These are phyloP conservation scores for Papilio protenor DNA, from an alignment of 2,888 invertebrate genomes.

Conservation along the genomic window DNA sequence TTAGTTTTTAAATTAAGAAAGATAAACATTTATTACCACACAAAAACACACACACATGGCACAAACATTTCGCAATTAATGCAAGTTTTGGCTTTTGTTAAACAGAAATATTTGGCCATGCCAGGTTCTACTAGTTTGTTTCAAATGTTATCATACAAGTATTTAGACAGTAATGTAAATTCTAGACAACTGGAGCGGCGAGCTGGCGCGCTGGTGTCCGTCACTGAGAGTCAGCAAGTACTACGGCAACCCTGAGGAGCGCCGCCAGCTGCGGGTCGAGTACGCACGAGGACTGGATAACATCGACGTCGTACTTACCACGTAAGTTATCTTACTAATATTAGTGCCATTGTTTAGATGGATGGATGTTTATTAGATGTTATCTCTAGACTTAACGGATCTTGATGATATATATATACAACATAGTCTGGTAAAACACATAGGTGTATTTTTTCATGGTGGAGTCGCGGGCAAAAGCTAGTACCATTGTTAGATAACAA, in stretches of 20 bases:
- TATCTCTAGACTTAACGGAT: too few relatives aligned
- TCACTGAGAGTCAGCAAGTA: conserved; percentile 92
- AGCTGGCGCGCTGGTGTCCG: conserved; percentile 92
- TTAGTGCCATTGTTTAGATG: neutral
- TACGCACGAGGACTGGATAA: conserved; percentile 90
- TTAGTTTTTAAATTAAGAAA: neutral
- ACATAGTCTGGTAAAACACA: too few relatives aligned
- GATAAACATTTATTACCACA: too few relatives aligned
- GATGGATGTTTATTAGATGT: too few relatives aligned
- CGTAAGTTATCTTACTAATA: conserved; percentile 29
- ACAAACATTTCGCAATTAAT: too few relatives aligned
- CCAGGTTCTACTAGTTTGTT: neutral
- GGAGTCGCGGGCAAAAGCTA: too few relatives aligned
- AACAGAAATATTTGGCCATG: too few relatives aligned
- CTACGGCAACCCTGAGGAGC: conserved; percentile 94
- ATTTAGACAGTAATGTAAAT: neutral
- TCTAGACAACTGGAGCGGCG: conserved; percentile 93
- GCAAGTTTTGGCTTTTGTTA: too few relatives aligned
- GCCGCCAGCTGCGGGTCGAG: conserved; percentile 89
- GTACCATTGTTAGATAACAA: too few relatives aligned
- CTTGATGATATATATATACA: too few relatives aligned
- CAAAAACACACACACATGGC: too few relatives aligned
- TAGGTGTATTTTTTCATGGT: too few relatives aligned
- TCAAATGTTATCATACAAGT: neutral
- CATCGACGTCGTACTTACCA: conserved; percentile 89